Conservation (phyloP, 2,113 vertebrate species). For the Uropsilus gracilis region DNA sequence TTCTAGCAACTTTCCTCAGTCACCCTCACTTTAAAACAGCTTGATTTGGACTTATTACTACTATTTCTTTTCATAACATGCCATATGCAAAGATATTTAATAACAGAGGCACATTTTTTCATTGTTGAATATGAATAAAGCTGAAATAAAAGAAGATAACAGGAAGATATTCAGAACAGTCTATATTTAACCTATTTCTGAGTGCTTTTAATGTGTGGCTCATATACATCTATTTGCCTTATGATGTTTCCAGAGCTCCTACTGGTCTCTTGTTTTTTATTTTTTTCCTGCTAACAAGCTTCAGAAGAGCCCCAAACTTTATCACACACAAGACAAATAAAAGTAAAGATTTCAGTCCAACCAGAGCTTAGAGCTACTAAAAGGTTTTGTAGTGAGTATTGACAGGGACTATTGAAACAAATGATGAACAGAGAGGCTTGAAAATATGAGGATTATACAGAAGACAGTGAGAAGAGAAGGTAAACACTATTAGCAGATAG, state of each 20-base stretch:
- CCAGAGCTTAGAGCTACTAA: not conserved
- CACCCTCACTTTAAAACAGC: constrained; percentile 57
- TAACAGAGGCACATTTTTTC: constrained; percentile 50
- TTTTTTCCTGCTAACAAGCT: constrained; percentile 42
- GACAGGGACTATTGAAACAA: constrained; percentile 4
- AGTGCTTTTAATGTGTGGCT: constrained; percentile 57
- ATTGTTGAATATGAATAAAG: constrained; percentile 66
- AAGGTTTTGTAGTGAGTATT: constrained; percentile 37
- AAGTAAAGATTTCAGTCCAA: constrained; percentile 5
- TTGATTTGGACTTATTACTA: constrained; percentile 59
- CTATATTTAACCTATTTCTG: constrained; percentile 67
- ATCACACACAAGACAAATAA: constrained; percentile 44
- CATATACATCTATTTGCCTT: not conserved
- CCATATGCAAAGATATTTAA: constrained; percentile 65
- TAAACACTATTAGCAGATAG: not conserved
- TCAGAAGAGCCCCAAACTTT: constrained; percentile 14
- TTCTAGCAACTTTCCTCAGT: constrained; percentile 38
- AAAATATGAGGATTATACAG: not conserved
- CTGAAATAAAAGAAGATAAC: constrained; percentile 55
- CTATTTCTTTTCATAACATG: constrained; percentile 57
- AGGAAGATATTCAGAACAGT: constrained; percentile 41
- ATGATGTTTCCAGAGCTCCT: not conserved
- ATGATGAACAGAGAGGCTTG: not conserved
- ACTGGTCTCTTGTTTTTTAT: not conserved
- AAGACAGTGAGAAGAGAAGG: not conserved